A percentile compares a stretch with the other conserved stretches of the same genome.
Evolutionary conservation across 2,797 vertebrate species (phyloP).

Genomic region (Linurgus olivaceus): DNA sequence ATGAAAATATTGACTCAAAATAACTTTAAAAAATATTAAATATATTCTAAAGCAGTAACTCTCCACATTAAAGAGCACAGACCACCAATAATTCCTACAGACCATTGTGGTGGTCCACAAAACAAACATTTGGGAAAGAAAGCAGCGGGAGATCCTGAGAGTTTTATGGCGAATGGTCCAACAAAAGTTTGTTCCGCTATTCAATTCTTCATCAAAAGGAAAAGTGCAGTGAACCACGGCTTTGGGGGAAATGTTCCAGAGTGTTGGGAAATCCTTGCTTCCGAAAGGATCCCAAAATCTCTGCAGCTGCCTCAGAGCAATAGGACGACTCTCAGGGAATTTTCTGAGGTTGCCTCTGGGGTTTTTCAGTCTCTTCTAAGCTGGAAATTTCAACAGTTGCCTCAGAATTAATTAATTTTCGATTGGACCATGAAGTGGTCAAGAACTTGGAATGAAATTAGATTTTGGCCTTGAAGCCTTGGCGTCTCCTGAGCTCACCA

Average conservation of each 20-base stretch:
- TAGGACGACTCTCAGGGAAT: background rate
- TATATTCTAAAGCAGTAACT: background rate
- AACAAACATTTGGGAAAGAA: slow-evolving; percentile 13
- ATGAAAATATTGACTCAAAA: background rate
- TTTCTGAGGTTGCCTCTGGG: background rate
- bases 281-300: background rate
- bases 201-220: background rate
- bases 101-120: slow-evolving; percentile 54
- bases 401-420: background rate
- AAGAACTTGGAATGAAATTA: background rate
- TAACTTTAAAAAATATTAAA: background rate
- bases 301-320: background rate
- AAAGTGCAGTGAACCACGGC: background rate
- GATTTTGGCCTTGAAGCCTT: background rate
- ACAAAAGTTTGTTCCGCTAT: background rate
- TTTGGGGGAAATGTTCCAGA: background rate
- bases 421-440: rapidly evolving
- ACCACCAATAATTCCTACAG: background rate
- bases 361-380: background rate
- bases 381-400: background rate
- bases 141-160: background rate
- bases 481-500: background rate
- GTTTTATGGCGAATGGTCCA: background rate
- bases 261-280: background rate
- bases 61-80: background rate